These are phyloP conservation scores for Mohoua ochrocephala DNA, from an alignment of 2,113 vertebrate genomes.

Conservation along the genomic window DNA sequence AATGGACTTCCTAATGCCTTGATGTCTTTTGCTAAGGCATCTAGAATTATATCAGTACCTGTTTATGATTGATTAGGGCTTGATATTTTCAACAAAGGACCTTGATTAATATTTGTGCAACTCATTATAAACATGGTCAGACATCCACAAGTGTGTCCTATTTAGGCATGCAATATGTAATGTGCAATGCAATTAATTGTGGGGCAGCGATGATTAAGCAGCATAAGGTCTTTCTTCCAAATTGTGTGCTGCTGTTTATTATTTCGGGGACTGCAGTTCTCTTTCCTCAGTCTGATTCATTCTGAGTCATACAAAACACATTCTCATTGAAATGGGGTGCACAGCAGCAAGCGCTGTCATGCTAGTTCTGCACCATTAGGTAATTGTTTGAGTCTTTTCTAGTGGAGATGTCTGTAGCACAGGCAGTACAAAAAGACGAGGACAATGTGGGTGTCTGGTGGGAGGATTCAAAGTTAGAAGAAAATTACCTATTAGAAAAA, in stretches of 20 bases:
- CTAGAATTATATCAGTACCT: not conserved
- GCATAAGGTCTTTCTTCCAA: not conserved
- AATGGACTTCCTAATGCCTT: not conserved
- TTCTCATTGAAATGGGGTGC: conserved; percentile 53
- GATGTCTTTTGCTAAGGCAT: not conserved
- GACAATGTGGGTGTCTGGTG: conserved; percentile 38
- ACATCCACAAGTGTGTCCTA: not conserved
- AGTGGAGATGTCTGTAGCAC: conserved; percentile 57
- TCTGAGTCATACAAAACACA: conserved; percentile 69
- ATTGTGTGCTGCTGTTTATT: conserved; percentile 36
- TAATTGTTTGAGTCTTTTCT: conserved; percentile 69
- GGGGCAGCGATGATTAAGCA: not conserved
- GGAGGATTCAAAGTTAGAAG: conserved; percentile 35
- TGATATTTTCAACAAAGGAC: not conserved
- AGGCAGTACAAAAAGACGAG: conserved; percentile 43
- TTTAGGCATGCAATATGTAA: not conserved
- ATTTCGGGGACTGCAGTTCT: conserved; percentile 51
- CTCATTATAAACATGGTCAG: not conserved
- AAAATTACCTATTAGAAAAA: conserved; percentile 22
- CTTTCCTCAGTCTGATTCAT: conserved; percentile 65
- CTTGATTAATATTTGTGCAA: not conserved
- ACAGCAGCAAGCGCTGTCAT: conserved; percentile 56
- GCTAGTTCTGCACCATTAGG: conserved; percentile 74
- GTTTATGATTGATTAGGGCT: not conserved
- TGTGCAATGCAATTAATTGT: not conserved